Evolutionary conservation across 2,888 invertebrate genomes (phyloP), one percentile per base, ranked within the genome.

Genomic region (Drosophila mimica): DNA sequence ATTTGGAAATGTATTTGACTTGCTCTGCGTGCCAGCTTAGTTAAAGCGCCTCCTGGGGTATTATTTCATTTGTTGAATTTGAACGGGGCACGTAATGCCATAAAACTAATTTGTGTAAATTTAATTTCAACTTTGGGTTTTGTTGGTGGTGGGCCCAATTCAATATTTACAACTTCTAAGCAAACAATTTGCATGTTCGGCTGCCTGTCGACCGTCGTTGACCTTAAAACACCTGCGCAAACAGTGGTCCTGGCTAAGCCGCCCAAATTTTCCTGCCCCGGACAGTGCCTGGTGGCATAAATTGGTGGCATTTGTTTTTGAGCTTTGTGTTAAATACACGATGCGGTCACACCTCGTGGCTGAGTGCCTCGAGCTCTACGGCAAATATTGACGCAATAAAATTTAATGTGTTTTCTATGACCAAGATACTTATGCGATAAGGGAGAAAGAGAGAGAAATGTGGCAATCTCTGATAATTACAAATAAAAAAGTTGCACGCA

Each of bases 131-230:
- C 62, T 79, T 74, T 76, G 36, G 66, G 58, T 52, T 74, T 69
- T 70, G 69, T 74, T 61, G 79, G 57, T 60, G 61, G 25, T 25
- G 48, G 51, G 38, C 71, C 58, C 76, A 86, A 90, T 87, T 72
- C 90, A 90, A 88, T 88, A 88, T 87, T 89, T 86, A 89, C 83
- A 85, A 83, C 86, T 83, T 89, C 79, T 83, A 68, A 89, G 88
- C 89, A 89, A 87, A 88, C 87, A 90, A 86, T 78, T 81, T 86
- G 75, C 79, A 68, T 76, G 76, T 68, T 74, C 54, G 70, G 57
- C 72, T 70, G 60, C 68, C 64, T 30, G 52, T 28, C 58, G 54
- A 46, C 28, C 52, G 33, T 38, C 60, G 69, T 68, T 78, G 86
- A 70, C 80, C 80, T 74, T 67, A 72, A 81, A 85, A 79, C 86